Evolutionary conservation across 2,888 invertebrate species (phyloP), one percentile per base, ranked within the genome.

Genomic region (Cenopis cana): DNA sequence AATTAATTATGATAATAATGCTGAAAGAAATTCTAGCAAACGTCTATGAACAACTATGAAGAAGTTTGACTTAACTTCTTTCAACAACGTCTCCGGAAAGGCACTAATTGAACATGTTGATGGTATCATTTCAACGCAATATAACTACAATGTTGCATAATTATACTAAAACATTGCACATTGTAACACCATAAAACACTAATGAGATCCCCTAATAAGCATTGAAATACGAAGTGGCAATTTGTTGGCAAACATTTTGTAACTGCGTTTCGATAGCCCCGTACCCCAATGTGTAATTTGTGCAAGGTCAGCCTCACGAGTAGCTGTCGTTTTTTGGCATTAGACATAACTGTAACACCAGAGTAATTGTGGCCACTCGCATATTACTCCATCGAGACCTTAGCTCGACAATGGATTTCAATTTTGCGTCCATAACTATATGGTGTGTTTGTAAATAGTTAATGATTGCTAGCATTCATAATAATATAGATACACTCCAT

Each of bases 281-380:
- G 18, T 64, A 57, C 59, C 52, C 64, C 70, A 54, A n/a, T 60
- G 65, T 59, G 69, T 70, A 66, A 70, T 65, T 59, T 70, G 59
- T 6, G 70, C 70, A 65, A 70, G 70, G 70, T 70, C 70, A 50
- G 54, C 20, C 46, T 59, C n/a, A n/a, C n/a, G n/a, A n/a, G n/a
- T 65, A 59, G 57, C 57, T 52, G 56, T 61, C 46, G 52, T 59
- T 65, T 62, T 65, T 69, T 69, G 52, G 52, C 57, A 65, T 65
- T 69, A 59, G 33, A 50, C 41, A 38, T 65, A 52, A 38, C 59
- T 29, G 54, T 70, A 46, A 33, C 18, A 46, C 52, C 46, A 70
- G 46, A 65, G 65, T 54, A 54, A 65, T 55, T 66, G 3, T 65
- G 54, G 52, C 20, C 59, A 59, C 65, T 69, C 41, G 41, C 41